Conservation (phyloP, 2,888 invertebrate species). For the Arenicola marina region DNA sequence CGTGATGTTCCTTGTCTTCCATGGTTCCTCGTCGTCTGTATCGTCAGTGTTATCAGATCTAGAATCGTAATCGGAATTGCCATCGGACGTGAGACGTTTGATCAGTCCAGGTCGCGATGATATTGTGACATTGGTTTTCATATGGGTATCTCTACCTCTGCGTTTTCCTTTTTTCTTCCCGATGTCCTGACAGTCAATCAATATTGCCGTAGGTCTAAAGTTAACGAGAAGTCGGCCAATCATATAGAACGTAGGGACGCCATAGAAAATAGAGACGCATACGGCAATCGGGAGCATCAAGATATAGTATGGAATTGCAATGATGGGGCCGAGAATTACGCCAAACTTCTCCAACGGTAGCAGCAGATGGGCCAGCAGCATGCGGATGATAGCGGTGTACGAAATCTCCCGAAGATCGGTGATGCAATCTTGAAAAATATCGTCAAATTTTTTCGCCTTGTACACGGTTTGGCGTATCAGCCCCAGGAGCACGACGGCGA, state of each 20-base stretch:
- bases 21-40: no score
- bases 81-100: neutral
- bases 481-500: neutral
- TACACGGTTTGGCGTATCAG: no score
- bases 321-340: neutral
- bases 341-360: constrained; percentile 1
- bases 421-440: neutral
- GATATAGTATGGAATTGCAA: neutral
- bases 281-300: neutral
- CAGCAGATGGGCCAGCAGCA: neutral
- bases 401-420: neutral
- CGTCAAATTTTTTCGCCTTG: neutral
- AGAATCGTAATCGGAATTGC: neutral
- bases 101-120: neutral
- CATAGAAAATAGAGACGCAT: neutral
- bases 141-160: no score
- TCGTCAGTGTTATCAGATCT: no score
- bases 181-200: no score
- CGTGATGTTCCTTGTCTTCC: no score
- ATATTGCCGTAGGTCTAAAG: no score
- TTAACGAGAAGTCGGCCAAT: neutral
- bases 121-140: no score
- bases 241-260: neutral
- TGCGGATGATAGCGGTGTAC: neutral
- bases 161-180: no score